phyloP scores from a whole-genome alignment of 2,888 invertebrate species.

The Thereva nobilitata region DNA sequence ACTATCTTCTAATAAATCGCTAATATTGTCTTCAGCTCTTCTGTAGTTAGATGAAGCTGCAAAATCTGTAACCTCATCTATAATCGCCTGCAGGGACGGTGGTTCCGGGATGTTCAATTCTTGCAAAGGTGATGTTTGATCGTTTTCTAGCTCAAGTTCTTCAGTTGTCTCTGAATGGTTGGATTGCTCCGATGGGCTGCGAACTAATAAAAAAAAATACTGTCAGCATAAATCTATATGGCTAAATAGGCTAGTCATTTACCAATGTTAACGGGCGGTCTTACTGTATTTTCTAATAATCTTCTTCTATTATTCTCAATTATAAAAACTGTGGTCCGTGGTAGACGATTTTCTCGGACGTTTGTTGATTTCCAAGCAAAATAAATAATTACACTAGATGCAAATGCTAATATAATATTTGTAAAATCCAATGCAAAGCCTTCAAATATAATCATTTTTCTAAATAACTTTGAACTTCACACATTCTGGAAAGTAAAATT shows the following conservation, averaged over 20 bases:
- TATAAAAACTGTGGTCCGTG: slow-evolving; percentile 44
- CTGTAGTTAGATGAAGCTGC: slow-evolving; percentile 28
- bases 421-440: slow-evolving; percentile 73
- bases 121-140: slow-evolving; percentile 15
- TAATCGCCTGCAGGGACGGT: slow-evolving; percentile 47
- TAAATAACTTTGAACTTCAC: slow-evolving; percentile 4
- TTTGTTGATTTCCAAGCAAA: slow-evolving; percentile 77
- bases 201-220: slow-evolving; percentile 19
- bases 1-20: slow-evolving; percentile 43
- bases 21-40: slow-evolving; percentile 44
- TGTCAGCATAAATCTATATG: not conserved
- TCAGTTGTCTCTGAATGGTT: slow-evolving; percentile 55
- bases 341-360: slow-evolving; percentile 45
- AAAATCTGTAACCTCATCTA: slow-evolving; percentile 47
- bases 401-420: slow-evolving; percentile 68
- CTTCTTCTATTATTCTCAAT: slow-evolving; percentile 45
- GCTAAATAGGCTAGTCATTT: slow-evolving; percentile 27
- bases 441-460: slow-evolving; percentile 75
- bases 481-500: not conserved
- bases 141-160: slow-evolving; percentile 46
- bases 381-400: slow-evolving; percentile 63
- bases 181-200: slow-evolving; percentile 41
- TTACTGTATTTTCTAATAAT: slow-evolving; percentile 41
- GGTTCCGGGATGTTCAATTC: slow-evolving; percentile 42
- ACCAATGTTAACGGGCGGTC: slow-evolving; percentile 30